A percentile compares a stretch with the other conserved stretches of the same genome.
These are phyloP conservation scores for Cryptocephalus primarius DNA, from an alignment of 2,888 invertebrate species.

Conservation along the genomic window DNA sequence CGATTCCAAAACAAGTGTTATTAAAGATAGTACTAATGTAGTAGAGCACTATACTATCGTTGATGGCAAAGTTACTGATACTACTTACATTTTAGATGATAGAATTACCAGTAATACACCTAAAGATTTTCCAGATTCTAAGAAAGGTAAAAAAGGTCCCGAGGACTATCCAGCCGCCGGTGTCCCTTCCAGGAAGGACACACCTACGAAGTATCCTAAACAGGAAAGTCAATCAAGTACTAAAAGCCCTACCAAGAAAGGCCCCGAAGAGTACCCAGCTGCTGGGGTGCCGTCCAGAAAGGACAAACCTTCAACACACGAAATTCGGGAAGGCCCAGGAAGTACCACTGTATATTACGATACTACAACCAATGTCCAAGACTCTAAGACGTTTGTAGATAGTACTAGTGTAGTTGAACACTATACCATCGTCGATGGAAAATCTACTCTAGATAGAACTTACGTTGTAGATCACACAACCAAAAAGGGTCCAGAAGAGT, in stretches of 20 bases:
- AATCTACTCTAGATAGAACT: neutral
- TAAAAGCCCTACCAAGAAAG: neutral
- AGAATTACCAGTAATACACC: neutral
- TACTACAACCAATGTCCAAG: slow-evolving; percentile 1
- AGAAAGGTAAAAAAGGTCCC: neutral
- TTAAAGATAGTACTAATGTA: slow-evolving; percentile 12
- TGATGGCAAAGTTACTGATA: slow-evolving; percentile 4
- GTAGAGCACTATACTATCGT: slow-evolving; percentile 20
- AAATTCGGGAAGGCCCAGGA: too few species aligned
- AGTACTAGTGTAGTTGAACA: slow-evolving; percentile 19
- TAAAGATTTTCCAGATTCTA: neutral
- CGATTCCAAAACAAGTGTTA: neutral
- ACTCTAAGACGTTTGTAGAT: slow-evolving; percentile 16
- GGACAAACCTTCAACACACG: neutral
- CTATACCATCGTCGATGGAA: slow-evolving; percentile 15
- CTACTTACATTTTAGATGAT: neutral
- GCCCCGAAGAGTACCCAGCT: slow-evolving; percentile 7
- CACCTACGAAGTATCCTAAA: neutral
- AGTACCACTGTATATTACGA: neutral
- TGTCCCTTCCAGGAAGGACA: neutral
- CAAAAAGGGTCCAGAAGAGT: neutral
- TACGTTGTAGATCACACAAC: neutral
- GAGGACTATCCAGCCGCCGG: slow-evolving; percentile 3
- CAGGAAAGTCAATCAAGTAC: too few species aligned
- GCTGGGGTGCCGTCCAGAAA: slow-evolving; percentile 7